A percentile compares a stretch with the other conserved stretches of the same genome.
phyloP scores from a whole-genome alignment of 2,113 vertebrate species.

The Himantopus leucocephalus region DNA sequence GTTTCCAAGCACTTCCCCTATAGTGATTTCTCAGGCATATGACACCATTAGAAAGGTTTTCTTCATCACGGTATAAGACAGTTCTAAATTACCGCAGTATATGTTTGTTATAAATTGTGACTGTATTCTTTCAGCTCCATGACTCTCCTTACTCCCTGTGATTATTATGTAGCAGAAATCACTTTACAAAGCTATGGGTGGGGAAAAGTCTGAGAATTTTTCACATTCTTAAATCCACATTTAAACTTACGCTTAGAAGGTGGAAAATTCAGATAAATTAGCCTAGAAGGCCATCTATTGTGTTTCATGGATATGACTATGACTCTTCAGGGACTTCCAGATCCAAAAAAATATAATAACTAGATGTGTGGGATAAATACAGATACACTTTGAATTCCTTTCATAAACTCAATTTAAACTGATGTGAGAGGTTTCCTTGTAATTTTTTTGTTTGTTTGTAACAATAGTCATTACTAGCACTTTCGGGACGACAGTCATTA shows the following conservation, averaged over 20 bases:
- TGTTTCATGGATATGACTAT: background rate
- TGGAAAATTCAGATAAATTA: background rate
- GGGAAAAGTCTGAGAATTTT: background rate
- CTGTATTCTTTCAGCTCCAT: background rate
- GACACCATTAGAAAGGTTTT: background rate
- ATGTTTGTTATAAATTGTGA: background rate
- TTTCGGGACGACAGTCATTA: background rate
- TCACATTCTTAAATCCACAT: background rate
- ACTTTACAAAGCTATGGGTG: background rate
- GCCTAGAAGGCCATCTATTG: constrained; percentile 24
- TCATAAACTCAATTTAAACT: background rate
- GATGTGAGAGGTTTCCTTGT: background rate
- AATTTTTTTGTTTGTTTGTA: background rate
- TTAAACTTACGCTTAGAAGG: background rate
- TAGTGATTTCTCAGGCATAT: background rate
- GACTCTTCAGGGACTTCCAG: background rate
- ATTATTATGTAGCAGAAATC: background rate
- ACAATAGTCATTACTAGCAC: background rate
- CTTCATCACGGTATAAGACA: background rate
- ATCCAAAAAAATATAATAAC: background rate
- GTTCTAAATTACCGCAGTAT: background rate
- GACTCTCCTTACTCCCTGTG: background rate
- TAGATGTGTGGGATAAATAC: background rate
- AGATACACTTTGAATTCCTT: background rate
- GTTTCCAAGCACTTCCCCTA: background rate